Evolutionary conservation across 2,888 invertebrate genomes (phyloP), one percentile per base, ranked within the genome.

Genomic region (Pristionchus arcanus): DNA sequence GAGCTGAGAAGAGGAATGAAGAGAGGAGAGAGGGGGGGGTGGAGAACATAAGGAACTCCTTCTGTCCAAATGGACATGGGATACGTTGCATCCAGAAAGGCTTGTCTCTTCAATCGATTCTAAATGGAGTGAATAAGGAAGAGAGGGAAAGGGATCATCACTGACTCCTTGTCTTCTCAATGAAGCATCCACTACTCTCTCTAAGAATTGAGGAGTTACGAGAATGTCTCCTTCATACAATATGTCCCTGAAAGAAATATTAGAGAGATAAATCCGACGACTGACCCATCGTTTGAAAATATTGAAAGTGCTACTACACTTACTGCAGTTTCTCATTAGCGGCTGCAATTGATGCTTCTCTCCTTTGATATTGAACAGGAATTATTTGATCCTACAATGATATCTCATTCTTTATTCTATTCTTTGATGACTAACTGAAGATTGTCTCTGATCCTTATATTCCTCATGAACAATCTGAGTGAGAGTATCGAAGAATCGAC

Each of bases 141-240:
- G 42, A 49, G 21, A 11, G 37, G 59, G 42, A 37, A 28, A 37
- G 31, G 59, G 42, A 63, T 63, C 5, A 63, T 63, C 5, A 37
- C 87, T 42, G 15, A 87, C 55, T 34, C n/a, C 66, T 63, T 88
- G 68, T 88, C 87, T 19, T 11, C 63, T 49, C 49, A 88, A 68
- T n/a, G 87, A 88, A 74, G 71, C 25, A 34, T 88, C 74, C 19
- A 88, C 74, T 55, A 88, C 55, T 71, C 55, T 71, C 25, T 74
- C 74, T 0, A 88, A n/a, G 74, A 88, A 74, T 28, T 88, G 74
- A 53, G 87, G 71, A 55, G 87, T 25, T 11, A 74, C 87, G 2
- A 88, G 53, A 55, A 88, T 88, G 34, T 88, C 87, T 53, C 87
- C 87, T 25, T 88, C 87, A 59, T 68, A 88, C 16, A 88, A 55